A percentile compares a stretch with the other conserved stretches of the same genome.
phyloP scores from a whole-genome alignment of 1,140 invertebrate species.

The Homarus americanus region DNA sequence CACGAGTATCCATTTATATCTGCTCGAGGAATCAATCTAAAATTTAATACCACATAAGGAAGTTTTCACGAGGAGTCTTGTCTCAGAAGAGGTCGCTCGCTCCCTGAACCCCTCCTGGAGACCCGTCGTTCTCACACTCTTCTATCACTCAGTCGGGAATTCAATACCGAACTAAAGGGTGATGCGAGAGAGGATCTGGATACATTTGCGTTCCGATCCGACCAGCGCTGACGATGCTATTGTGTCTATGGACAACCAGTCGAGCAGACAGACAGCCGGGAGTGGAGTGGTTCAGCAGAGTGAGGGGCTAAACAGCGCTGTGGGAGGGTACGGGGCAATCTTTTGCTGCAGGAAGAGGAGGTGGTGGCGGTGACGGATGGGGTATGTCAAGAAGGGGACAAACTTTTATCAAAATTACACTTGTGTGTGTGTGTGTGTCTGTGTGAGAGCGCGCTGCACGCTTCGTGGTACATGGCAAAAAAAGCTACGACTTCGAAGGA shows the following conservation, averaged over 20 bases:
- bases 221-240: slow-evolving; percentile 43
- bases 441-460: too few relatives aligned
- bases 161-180: slow-evolving; percentile 49
- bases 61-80: slow-evolving; percentile 19
- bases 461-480: too few relatives aligned
- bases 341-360: neutral
- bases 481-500: too few relatives aligned
- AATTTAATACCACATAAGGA: slow-evolving; percentile 54
- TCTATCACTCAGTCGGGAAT: slow-evolving; percentile 40
- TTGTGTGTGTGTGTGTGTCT: too few relatives aligned
- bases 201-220: slow-evolving; percentile 54
- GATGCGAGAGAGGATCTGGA: slow-evolving; percentile 44
- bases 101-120: neutral
- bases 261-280: slow-evolving; percentile 26
- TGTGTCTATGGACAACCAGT: slow-evolving; percentile 37
- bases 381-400: neutral
- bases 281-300: slow-evolving; percentile 7
- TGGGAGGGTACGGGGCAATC: neutral
- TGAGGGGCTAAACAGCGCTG: neutral
- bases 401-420: too few relatives aligned
- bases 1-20: slow-evolving; percentile 17
- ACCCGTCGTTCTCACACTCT: slow-evolving; percentile 4
- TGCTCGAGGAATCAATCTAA: neutral
- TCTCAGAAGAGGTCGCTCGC: neutral
- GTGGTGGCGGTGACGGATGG: neutral